A percentile compares a stretch with the other conserved stretches of the same genome.
phyloP scores from a whole-genome alignment of 2,888 invertebrate species.

The Patella depressa region DNA sequence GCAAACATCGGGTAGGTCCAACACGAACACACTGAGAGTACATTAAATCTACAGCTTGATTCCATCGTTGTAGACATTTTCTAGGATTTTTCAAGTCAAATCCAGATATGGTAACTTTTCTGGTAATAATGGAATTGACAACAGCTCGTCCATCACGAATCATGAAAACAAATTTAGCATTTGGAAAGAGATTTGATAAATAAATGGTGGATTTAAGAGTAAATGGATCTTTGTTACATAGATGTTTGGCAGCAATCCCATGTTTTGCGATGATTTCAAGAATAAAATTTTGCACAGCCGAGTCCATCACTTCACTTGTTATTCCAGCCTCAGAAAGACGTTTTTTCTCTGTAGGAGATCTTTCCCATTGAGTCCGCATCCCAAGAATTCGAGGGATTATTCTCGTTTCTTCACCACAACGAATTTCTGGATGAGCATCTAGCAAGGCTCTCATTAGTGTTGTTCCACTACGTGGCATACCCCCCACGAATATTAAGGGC shows the following conservation, averaged over 20 bases:
- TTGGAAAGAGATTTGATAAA: constrained; percentile 94
- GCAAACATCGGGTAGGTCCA: constrained; percentile 79
- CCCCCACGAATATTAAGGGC: constrained; percentile 86
- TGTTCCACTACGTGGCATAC: constrained; percentile 96
- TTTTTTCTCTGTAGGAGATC: constrained; percentile 76
- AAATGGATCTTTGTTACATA: constrained; percentile 99
- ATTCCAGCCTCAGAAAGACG: constrained; percentile 74
- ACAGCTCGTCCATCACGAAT: constrained; percentile 98
- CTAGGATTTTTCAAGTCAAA: constrained; percentile 94
- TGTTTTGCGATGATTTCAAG: constrained; percentile 82
- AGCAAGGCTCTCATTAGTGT: constrained; percentile 97
- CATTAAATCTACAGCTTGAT: constrained; percentile 94
- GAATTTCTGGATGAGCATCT: constrained; percentile 96
- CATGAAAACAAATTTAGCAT: constrained; percentile 97
- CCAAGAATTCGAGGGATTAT: constrained; percentile 96
- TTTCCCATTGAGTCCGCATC: constrained; percentile 94
- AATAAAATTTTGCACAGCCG: constrained; percentile 96
- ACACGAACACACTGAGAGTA: constrained; percentile 68
- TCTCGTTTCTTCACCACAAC: constrained; percentile 95
- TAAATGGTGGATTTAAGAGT: constrained; percentile 96
- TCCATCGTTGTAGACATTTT: constrained; percentile 95
- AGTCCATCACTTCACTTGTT: constrained; percentile 90
- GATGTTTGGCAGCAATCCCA: constrained; percentile 91
- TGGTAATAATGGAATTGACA: constrained; percentile 96
- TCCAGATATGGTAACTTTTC: constrained; percentile 91